Evolutionary conservation across 2,113 vertebrate species (phyloP).

Genomic region (Petrocephalus zakoni): DNA sequence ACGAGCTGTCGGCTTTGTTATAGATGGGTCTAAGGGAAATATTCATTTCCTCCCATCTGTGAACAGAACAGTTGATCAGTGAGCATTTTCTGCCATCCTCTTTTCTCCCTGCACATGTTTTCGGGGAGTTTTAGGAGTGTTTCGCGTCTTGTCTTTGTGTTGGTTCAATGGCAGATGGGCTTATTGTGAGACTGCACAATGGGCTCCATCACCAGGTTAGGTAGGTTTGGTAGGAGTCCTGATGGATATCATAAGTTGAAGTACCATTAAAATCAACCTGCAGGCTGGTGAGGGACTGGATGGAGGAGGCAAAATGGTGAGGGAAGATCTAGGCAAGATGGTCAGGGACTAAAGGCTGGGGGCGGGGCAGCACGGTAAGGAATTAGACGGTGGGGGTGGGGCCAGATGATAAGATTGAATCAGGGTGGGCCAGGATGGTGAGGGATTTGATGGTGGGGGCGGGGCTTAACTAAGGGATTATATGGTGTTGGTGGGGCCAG

Average conservation of each 20-base stretch:
- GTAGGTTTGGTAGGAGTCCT: background rate
- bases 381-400: no score
- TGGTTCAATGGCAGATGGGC: background rate
- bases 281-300: background rate
- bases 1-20: background rate
- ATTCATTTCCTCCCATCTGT: background rate
- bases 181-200: background rate
- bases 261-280: background rate
- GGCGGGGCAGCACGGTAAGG: no score
- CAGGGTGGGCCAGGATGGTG: background rate
- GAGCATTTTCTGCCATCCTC: background rate
- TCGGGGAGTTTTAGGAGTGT: background rate
- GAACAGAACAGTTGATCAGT: background rate
- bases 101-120: background rate
- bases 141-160: background rate
- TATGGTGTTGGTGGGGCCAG: no score
- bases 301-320: background rate
- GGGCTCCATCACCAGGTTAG: background rate
- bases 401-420: no score
- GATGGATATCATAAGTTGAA: background rate
- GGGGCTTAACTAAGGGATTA: no score
- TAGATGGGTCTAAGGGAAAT: background rate
- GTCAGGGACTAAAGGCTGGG: no score
- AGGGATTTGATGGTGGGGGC: no score
- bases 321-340: background rate